phyloP scores from a whole-genome alignment of 2,113 vertebrate genomes.

The Siniperca knerii region DNA sequence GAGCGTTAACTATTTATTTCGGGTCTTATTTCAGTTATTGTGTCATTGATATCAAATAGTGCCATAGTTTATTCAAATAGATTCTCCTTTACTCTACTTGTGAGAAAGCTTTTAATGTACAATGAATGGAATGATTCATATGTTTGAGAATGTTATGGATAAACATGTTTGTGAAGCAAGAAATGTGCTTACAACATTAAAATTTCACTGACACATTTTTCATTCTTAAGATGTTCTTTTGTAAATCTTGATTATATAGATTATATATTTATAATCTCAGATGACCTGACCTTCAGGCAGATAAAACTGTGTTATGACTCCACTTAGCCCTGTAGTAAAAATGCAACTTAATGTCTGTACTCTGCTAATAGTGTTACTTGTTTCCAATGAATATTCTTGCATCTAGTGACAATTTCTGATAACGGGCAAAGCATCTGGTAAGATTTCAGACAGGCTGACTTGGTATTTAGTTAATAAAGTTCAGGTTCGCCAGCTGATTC shows the following conservation, averaged over 20 bases:
- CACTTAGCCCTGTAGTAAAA: background rate
- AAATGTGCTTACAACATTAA: conserved; percentile 30
- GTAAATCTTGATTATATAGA: too few species aligned
- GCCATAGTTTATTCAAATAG: conserved; percentile 7
- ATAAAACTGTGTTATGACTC: background rate
- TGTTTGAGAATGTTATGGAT: background rate
- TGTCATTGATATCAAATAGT: conserved; percentile 14
- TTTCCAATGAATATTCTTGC: background rate
- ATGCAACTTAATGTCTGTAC: background rate
- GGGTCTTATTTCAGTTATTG: conserved; percentile 5
- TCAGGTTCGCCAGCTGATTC: conserved; percentile 50
- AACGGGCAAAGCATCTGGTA: background rate
- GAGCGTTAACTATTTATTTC: conserved; percentile 58
- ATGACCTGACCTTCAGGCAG: background rate
- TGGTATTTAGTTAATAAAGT: background rate
- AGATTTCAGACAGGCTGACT: background rate
- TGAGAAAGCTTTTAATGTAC: conserved; percentile 22
- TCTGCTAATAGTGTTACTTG: background rate
- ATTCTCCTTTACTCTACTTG: background rate
- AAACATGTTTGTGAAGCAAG: background rate
- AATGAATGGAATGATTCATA: conserved; percentile 23
- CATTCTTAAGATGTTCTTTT: background rate
- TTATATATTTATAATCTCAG: background rate
- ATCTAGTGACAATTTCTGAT: background rate
- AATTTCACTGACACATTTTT: conserved; percentile 4